A percentile compares a stretch with the other conserved stretches of the same genome.
Conservation (phyloP, 2,888 invertebrate genomes). For the Eupithecia tripunctaria region DNA sequence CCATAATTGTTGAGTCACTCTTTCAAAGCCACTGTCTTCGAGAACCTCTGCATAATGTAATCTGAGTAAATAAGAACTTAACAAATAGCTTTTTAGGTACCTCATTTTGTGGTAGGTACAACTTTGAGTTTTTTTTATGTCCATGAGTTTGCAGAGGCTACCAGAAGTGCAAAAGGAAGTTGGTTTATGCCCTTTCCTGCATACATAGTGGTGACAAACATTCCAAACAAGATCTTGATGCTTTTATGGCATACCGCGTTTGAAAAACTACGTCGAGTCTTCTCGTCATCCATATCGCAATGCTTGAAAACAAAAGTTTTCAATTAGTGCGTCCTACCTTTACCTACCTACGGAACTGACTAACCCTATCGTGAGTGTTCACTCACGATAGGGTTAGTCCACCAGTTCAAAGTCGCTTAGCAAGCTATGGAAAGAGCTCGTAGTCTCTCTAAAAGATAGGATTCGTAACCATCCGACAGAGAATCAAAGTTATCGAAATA, state of each 20-base stretch:
- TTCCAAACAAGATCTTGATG: not conserved
- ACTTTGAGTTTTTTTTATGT: not conserved
- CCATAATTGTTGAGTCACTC: not conserved
- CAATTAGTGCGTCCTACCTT: no score
- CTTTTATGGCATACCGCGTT: not conserved
- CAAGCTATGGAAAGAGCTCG: no score
- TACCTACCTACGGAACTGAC: no score
- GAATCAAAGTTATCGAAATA: no score
- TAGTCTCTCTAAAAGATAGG: no score
- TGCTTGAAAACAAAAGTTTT: no score
- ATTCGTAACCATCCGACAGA: no score
- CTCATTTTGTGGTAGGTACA: not conserved
- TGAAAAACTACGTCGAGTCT: no score
- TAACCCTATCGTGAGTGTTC: no score
- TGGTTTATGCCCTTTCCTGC: not conserved
- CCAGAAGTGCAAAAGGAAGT: conserved; percentile 5
- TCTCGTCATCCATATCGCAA: no score
- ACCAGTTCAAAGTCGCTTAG: no score
- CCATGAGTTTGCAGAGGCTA: not conserved
- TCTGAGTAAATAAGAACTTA: not conserved
- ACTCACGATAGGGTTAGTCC: no score
- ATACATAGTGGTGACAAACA: not conserved
- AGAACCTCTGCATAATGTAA: not conserved
- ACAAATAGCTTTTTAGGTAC: not conserved
- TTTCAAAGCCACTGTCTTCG: not conserved